phyloP scores from a whole-genome alignment of 2,113 vertebrate genomes.

The Podarcis raffonei region DNA sequence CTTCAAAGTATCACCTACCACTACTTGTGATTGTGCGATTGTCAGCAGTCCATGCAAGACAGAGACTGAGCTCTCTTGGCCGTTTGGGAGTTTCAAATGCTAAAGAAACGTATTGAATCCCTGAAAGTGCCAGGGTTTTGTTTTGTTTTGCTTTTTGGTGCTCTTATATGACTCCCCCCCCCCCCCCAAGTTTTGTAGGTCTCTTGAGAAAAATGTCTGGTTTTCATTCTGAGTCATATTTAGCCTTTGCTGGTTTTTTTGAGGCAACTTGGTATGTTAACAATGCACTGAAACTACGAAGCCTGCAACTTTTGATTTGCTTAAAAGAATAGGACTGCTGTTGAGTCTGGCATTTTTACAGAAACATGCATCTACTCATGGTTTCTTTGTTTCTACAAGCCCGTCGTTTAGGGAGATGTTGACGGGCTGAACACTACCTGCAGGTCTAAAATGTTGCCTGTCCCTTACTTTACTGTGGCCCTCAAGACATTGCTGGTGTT shows the following conservation, averaged over 20 bases:
- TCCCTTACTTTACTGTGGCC: too few relatives aligned
- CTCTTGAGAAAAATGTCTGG: constrained; percentile 11
- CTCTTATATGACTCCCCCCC: neutral
- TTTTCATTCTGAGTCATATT: constrained; percentile 23
- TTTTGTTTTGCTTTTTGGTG: constrained; percentile 36
- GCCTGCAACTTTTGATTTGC: constrained; percentile 28
- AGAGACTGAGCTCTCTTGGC: neutral
- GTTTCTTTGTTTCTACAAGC: neutral
- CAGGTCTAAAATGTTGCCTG: neutral
- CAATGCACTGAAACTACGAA: neutral
- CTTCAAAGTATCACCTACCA: too few relatives aligned
- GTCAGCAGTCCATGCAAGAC: constrained; percentile 45
- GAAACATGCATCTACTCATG: neutral
- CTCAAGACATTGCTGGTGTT: too few relatives aligned
- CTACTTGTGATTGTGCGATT: constrained; percentile 9
- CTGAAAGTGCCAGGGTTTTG: constrained; percentile 56
- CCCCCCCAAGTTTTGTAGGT: neutral
- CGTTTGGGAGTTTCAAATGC: constrained; percentile 60
- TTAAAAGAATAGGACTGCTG: neutral
- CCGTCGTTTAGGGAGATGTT: too few relatives aligned
- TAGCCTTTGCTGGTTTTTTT: constrained; percentile 6
- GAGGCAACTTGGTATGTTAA: constrained; percentile 25
- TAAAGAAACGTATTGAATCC: constrained; percentile 49
- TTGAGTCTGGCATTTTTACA: neutral
- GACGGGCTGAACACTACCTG: neutral